phyloP scores from a whole-genome alignment of 2,113 vertebrate genomes.

The Callipepla californica region DNA sequence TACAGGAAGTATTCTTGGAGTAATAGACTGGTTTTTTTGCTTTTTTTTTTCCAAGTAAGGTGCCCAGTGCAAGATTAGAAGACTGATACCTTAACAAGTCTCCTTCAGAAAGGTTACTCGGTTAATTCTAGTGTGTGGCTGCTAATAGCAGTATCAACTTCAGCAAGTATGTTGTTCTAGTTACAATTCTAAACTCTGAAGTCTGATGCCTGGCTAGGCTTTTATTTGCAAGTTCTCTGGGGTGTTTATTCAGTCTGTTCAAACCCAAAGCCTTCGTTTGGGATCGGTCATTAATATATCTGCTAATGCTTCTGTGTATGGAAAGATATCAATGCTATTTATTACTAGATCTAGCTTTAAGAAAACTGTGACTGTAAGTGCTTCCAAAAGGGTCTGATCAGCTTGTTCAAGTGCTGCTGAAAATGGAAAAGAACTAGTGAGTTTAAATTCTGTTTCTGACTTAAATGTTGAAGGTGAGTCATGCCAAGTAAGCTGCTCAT shows the following conservation, averaged over 20 bases:
- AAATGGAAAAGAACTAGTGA: neutral
- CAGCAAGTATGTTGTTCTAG: neutral
- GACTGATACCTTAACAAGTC: neutral
- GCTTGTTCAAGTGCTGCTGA: neutral
- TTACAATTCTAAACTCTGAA: neutral
- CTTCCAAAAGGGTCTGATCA: neutral
- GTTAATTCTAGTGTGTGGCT: neutral
- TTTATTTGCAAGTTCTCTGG: neutral
- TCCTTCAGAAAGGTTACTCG: slow-evolving; percentile 10
- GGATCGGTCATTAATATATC: neutral
- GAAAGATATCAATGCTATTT: neutral
- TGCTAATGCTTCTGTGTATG: neutral
- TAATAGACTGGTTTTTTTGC: neutral
- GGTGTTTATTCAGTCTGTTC: neutral
- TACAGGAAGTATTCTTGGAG: neutral
- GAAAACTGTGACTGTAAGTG: rapidly evolving
- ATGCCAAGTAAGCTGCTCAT: neutral
- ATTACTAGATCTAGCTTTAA: neutral
- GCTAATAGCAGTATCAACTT: neutral
- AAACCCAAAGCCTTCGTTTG: neutral
- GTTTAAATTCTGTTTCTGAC: neutral
- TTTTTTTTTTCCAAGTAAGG: neutral
- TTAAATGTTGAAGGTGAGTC: neutral
- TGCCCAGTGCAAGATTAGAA: neutral
- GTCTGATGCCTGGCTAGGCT: neutral